Base-by-base conservation (phyloP, 2,113 vertebrate species). In the Oreochromis niloticus region DNA sequence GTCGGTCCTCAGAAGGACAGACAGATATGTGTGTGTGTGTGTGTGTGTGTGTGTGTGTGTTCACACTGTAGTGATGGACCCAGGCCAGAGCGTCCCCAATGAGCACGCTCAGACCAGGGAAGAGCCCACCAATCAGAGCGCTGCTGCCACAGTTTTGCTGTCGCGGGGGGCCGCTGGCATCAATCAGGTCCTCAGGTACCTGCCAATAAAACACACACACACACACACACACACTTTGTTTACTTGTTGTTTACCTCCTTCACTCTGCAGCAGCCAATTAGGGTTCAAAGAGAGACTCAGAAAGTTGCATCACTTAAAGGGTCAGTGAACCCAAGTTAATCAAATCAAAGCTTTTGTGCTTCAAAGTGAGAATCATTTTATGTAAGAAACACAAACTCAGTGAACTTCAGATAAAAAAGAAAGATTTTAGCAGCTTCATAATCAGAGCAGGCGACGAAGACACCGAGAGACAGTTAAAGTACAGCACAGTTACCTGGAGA, bases 21-120 rank as follows among this genome's bases (percentile, higher is more conserved):
- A 55, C 43, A 39, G 59, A 19, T 6, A 0, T 16, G 3, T 1
- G 13, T 19, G 19, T 63, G 56, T 55, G 78, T 27, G 54, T 32
- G 63, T 78, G 85, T 79, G 81, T 68, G 56, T 83, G 7, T 85
- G 57, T 89, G 80, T 82, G 43, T 66, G 27, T 85, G n/a, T 79
- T 39, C 10, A 61, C 41, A 9, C 24, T 30, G 71, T 56, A 34
- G 89, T 2, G 24, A 91, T 88, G 87, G 81, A 81, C 17, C 2
- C 16, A 2, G 22, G 81, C 87, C 87, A 88, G 41, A 36, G 32
- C 9, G 43, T 86, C 73, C 68, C 75, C 56, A 84, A 81, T 82
- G 80, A 83, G 83, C 46, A 4, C 16, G 46, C 90, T 88, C 88
- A 88, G 78, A 84, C 83, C 84, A 90, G 88, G 82, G 66, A 34